Evolutionary conservation across 92 coral and sea anemone genomes (phyloP), one percentile per base, ranked within the genome.

Genomic region (Zoanthus gigantus): DNA sequence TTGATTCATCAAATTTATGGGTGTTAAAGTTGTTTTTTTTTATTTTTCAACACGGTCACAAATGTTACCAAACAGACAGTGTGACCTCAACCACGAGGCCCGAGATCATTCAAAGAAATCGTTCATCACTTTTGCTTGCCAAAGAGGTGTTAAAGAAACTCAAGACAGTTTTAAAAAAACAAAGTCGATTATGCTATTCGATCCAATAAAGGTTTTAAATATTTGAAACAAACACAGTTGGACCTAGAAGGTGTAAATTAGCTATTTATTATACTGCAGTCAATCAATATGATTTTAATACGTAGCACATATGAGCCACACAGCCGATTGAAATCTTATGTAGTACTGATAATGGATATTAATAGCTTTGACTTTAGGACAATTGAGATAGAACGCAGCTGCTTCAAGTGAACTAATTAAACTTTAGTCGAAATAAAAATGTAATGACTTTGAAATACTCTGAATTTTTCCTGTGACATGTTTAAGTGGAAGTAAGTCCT

Each of bases 381-480:
- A 65, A 30, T 16, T 57, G 46, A 50, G 34, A 34, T 12, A 31
- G 23, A 46, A 14, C 14, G 47, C 58, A 65, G 85, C 85, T 81
- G 75, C 31, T 65, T 42, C 9, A 46, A 42, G 47, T 18, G 12
- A 34, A 58, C 46, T 66, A 71, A 65, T 18, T 45, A 81, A 42
- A 53, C 58, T 6, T 53, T 3, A 18, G 9, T 53, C 61, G 14
- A 34, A 1, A 34, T 45, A 18, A 18, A 46, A 18, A 37, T 71
- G 69, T 53, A 81, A 47, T 86, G 71, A 63, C 54, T 71, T 28
- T 65, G 63, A 92, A 87, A 93, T 95, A 87, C 85, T 85, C 93
- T 57, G 63, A 93, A 94, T 88, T 88, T 93, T 91, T 93, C 73
- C 76, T 58, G 63, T 95, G 98, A 95, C 98, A 89, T 86, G 14